Base-by-base conservation (phyloP, 2,797 vertebrate species). In the Manis crassicaudata region DNA sequence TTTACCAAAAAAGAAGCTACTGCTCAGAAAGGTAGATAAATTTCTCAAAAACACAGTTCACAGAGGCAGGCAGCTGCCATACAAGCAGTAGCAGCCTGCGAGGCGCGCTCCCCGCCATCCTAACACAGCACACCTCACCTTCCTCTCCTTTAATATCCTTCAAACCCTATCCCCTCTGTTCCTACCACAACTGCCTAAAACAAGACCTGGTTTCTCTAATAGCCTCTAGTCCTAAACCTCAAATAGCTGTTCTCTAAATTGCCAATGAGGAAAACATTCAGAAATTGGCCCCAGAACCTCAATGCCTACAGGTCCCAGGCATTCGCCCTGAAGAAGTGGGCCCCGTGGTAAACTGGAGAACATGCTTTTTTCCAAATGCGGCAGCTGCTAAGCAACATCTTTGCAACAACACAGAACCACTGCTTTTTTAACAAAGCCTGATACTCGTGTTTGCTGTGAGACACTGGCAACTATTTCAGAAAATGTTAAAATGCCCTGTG, bases 101-200 rank as follows among this genome's bases (percentile, higher is more conserved):
- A 37, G 17, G 7, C n/a, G 50, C 0, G 14, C 67, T 11, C 62
- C 2, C 11, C 2, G 1, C 16, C 0, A 13, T 12, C 60, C 56
- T 50, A 1, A 16, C 0, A 2, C 40, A 21, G 1, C 2, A 0
- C 1, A 40, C 6, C 9, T 58, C 25, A 37, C 43, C 8, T 25
- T 7, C 67, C 7, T 35, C 70, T 46, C 58, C 10, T 56, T n/a
- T 52, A 52, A 7, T 35, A 6, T 43, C n/a, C 8, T 29, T 32
- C 25, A 56, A 14, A 7, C 5, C 23, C 37, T 58, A 17, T 2
- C 72, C 27, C 82, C 67, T 88, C 17, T 12, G 5, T 43, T 75
- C 20, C 70, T 35, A 56, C 8, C 21, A n/a, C 18, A 23, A 58
- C 25, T 17, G 9, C 56, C 63, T 35, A 88, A 80, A 68, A 87